Evolutionary conservation across 1,140 invertebrate species (phyloP), one percentile per base, ranked within the genome.

Genomic region (Drosophila lacertosa): DNA sequence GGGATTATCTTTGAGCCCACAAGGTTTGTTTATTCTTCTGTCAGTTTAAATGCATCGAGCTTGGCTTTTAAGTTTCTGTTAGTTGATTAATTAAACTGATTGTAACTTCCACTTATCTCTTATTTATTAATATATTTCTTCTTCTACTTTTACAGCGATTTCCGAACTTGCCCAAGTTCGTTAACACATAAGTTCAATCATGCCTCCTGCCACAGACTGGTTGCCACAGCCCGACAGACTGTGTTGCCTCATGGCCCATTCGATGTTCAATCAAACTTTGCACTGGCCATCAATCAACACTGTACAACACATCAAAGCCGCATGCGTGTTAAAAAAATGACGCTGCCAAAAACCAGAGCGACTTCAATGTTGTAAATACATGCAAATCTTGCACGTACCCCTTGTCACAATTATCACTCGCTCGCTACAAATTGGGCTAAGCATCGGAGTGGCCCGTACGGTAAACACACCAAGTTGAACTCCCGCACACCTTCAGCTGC

Each of bases 181-280:
- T 15, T 33, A 62, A 53, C 60, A 73, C 29, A 71, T 44, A 50
- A 42, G 37, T 60, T 35, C 37, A 60, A 35, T 29, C 29, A 5
- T 40, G 26, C 42, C 11, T 3, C 45, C 4, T 11, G 58, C 13
- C 53, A 20, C 67, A 7, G 7, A 29, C 26, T 7, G 26, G 42
- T 60, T 35, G 33, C 58, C 53, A 35, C 74, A 10, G 11, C 7
- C 0, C 24, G 24, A 6, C 24, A 26, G 24, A 26, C 24, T 26
- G 3, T 26, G 2, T 13, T 33, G 37, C 32, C 13, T 16, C 39
- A 57, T 39, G 26, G n/a, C 40, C 13, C 42, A 20, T 47, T 55
- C 54, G 20, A 71, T 64, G 78, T 80, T 83, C 79, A 84, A 83
- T 83, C 79, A 83, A 83, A 83, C 76, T 83, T 84, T 62, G 80